Percentiles rank a stretch among this genome's conserved stretches.
phyloP scores from a whole-genome alignment of 2,888 invertebrate genomes.

The Bimastos eiseni region DNA sequence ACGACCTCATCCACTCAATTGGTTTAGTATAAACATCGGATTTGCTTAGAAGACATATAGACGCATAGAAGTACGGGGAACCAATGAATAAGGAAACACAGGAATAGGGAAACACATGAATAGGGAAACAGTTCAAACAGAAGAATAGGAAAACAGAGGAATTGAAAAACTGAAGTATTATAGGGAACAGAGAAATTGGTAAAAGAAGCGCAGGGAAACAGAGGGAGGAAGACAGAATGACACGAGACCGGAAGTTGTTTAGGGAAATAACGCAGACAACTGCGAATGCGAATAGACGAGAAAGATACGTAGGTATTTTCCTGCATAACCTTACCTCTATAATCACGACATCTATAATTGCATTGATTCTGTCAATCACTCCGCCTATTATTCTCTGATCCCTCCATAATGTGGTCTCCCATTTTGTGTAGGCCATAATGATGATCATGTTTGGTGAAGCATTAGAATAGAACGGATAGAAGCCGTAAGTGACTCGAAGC shows the following conservation, averaged over 20 bases:
- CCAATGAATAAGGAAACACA: no score
- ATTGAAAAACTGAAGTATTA: background rate
- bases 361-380: no score
- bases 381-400: background rate
- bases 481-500: background rate
- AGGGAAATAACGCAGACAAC: background rate
- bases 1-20: background rate
- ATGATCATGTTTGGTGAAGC: background rate
- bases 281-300: background rate
- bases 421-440: background rate
- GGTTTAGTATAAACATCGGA: background rate
- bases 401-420: background rate
- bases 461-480: background rate
- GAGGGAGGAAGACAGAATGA: background rate
- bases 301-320: background rate
- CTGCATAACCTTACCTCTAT: background rate
- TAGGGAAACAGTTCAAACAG: no score
- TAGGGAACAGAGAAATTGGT: no score
- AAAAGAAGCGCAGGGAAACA: background rate
- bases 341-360: background rate
- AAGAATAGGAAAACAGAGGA: background rate
- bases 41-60: background rate
- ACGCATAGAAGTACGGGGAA: no score
- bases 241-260: background rate
- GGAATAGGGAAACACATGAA: no score